Conservation (phyloP, 1,140 invertebrate species). For the Octopus sinensis region DNA sequence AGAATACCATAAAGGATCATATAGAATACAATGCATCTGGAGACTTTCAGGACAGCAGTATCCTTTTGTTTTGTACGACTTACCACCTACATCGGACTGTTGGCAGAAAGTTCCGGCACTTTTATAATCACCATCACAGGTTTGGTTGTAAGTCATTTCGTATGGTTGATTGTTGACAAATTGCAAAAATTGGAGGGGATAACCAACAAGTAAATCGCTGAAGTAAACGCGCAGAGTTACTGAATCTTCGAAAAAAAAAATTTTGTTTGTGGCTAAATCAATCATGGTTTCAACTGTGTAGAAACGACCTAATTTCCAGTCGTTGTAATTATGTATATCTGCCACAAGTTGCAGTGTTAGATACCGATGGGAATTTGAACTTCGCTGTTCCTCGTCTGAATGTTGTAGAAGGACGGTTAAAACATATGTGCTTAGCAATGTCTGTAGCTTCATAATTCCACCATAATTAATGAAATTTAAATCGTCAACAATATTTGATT, state of each 20-base stretch:
- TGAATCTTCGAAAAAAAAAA: neutral
- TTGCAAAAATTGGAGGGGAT: neutral
- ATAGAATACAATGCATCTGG: neutral
- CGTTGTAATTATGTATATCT: neutral
- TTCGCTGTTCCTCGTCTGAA: too few relatives aligned
- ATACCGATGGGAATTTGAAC: neutral
- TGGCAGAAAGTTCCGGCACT: neutral
- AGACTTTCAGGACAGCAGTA: neutral
- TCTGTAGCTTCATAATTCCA: too few relatives aligned
- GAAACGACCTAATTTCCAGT: neutral
- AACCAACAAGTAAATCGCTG: neutral
- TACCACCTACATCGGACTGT: neutral
- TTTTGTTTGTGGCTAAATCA: neutral
- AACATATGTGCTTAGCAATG: too few relatives aligned
- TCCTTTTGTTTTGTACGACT: neutral
- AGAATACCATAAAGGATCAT: neutral
- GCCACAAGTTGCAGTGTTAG: neutral
- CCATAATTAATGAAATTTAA: too few relatives aligned
- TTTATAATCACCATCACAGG: neutral
- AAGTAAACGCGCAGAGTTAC: neutral
- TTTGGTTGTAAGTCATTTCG: neutral
- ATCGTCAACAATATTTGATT: too few relatives aligned
- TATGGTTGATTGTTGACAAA: neutral
- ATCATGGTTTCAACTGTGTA: neutral
- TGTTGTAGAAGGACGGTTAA: too few relatives aligned